Evolutionary conservation across 2,888 invertebrate genomes (phyloP).

Genomic region (Noctua fimbriata): DNA sequence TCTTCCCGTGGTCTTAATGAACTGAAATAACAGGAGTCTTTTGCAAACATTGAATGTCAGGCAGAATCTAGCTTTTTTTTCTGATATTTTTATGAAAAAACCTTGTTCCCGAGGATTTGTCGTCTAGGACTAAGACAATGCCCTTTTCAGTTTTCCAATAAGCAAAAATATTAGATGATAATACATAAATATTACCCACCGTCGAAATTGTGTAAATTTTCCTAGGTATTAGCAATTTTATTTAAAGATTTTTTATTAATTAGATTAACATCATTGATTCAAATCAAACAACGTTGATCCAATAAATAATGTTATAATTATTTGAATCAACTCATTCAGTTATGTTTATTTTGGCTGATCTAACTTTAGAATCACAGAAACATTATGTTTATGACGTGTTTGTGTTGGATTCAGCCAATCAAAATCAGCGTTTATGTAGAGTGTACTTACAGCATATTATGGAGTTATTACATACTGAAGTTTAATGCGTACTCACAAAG

Average conservation of each 20-base stretch:
- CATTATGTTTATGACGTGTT: conserved; percentile 39
- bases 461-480: conserved; percentile 47
- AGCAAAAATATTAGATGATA: neutral
- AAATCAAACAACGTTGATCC: neutral
- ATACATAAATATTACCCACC: too few species aligned
- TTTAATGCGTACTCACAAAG: conserved; percentile 28
- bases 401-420: conserved; percentile 39
- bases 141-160: neutral
- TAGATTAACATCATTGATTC: neutral
- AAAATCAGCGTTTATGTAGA: conserved; percentile 43
- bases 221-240: neutral
- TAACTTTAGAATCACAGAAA: conserved; percentile 34
- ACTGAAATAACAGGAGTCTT: conserved; percentile 71
- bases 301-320: conserved; percentile 10
- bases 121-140: neutral
- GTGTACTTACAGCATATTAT: conserved; percentile 48
- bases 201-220: neutral
- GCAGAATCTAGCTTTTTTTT: neutral
- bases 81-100: neutral
- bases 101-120: neutral
- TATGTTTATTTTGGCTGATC: conserved; percentile 38
- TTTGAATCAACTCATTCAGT: conserved; percentile 10
- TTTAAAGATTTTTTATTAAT: neutral
- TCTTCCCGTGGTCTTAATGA: conserved; percentile 78
- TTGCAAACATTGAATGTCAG: conserved; percentile 53